phyloP scores from a whole-genome alignment of 1,140 invertebrate genomes.

The Bombus soroeensis region DNA sequence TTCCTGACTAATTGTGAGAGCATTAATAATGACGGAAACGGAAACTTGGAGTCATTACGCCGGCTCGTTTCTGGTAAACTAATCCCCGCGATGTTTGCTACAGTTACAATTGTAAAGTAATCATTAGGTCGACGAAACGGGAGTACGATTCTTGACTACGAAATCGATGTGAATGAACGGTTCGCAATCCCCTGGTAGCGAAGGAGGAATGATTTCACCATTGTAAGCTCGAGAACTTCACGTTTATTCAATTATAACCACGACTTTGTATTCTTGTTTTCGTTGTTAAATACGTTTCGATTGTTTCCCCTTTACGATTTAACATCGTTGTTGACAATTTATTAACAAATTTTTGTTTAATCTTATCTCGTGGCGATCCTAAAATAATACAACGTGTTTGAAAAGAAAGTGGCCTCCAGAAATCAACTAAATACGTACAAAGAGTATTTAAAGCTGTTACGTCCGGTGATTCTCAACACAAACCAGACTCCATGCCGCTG shows the following conservation, averaged over 20 bases:
- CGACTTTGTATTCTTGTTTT: no score
- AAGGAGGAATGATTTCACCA: not conserved
- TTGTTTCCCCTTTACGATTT: no score
- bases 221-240: no score
- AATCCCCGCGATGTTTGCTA: not conserved
- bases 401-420: not conserved
- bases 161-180: not conserved
- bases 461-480: no score
- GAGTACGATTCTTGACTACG: not conserved
- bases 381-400: not conserved
- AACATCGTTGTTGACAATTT: no score
- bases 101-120: not conserved
- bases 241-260: no score
- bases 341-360: not conserved
- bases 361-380: not conserved
- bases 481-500: no score
- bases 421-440: not conserved
- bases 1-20: constrained; percentile 19
- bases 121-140: not conserved
- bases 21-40: constrained; percentile 35
- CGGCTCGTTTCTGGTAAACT: constrained; percentile 12
- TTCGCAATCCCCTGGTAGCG: not conserved
- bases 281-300: no score
- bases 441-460: not conserved
- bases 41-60: constrained; percentile 23